A percentile compares a stretch with the other conserved stretches of the same genome.
phyloP scores from a whole-genome alignment of 2,797 vertebrate genomes.

The Paramormyrops hopkinsi region DNA sequence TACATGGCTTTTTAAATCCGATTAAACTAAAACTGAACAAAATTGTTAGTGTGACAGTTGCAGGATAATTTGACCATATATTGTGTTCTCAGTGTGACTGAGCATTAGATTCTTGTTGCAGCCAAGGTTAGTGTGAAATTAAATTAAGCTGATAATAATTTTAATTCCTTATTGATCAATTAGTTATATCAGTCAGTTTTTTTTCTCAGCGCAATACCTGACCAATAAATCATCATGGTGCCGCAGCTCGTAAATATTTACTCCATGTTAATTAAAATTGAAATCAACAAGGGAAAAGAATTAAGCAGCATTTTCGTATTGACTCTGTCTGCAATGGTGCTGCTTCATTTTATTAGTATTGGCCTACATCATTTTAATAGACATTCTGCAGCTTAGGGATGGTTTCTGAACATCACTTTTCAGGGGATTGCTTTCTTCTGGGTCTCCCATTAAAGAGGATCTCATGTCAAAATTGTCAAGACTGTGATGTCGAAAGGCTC shows the following conservation, averaged over 20 bases:
- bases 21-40: neutral
- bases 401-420: neutral
- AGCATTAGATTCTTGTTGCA: neutral
- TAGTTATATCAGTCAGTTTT: neutral
- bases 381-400: neutral
- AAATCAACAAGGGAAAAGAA: neutral
- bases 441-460: neutral
- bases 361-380: neutral
- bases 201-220: neutral
- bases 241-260: neutral
- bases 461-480: neutral
- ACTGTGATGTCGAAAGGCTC: neutral
- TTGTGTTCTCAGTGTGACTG: neutral
- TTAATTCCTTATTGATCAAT: slow-evolving; percentile 3
- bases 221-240: neutral
- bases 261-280: neutral
- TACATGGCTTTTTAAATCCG: neutral
- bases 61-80: neutral
- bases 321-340: neutral
- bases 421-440: neutral
- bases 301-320: neutral
- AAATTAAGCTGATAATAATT: neutral
- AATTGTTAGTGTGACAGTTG: neutral
- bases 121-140: neutral
- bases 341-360: neutral